A percentile compares a stretch with the other conserved stretches of the same genome.
These are phyloP conservation scores for Melanchra persicariae DNA, from an alignment of 2,888 invertebrate species.

Conservation along the genomic window DNA sequence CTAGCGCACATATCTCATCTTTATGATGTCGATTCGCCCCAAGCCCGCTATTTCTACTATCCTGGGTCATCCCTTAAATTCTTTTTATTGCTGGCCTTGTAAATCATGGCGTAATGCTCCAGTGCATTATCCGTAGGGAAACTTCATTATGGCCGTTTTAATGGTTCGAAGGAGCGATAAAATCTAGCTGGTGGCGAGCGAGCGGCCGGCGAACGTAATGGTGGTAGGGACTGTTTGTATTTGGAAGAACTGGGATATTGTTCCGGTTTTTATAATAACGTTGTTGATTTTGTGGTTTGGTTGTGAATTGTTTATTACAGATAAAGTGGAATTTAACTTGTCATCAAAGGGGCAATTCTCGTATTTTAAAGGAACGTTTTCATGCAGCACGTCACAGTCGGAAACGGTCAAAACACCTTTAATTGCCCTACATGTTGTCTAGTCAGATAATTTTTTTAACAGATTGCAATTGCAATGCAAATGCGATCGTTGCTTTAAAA, in stretches of 20 bases:
- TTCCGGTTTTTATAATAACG: slow-evolving; percentile 26
- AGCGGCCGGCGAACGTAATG: slow-evolving; percentile 73
- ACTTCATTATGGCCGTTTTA: slow-evolving; percentile 91
- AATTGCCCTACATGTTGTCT: too few relatives aligned
- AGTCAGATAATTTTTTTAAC: too few relatives aligned
- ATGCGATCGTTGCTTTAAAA: too few relatives aligned
- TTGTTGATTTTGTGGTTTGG: slow-evolving; percentile 1
- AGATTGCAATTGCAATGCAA: too few relatives aligned
- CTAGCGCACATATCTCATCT: slow-evolving; percentile 85
- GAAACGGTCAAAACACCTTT: too few relatives aligned
- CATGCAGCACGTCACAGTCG: too few relatives aligned
- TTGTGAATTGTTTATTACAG: neutral
- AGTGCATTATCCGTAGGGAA: slow-evolving; percentile 90
- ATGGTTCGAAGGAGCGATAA: slow-evolving; percentile 90
- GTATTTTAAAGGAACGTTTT: too few relatives aligned
- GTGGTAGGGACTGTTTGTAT: slow-evolving; percentile 69
- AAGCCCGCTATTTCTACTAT: slow-evolving; percentile 83
- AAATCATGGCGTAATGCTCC: slow-evolving; percentile 90
- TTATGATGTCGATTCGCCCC: slow-evolving; percentile 81
- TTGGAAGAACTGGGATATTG: slow-evolving; percentile 57
- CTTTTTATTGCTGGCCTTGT: slow-evolving; percentile 90
- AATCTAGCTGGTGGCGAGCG: slow-evolving; percentile 86
- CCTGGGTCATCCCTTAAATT: slow-evolving; percentile 90
- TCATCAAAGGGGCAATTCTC: neutral
- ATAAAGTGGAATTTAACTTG: neutral